Conservation (phyloP, 2,888 invertebrate genomes). For the Heliconius hortense region DNA sequence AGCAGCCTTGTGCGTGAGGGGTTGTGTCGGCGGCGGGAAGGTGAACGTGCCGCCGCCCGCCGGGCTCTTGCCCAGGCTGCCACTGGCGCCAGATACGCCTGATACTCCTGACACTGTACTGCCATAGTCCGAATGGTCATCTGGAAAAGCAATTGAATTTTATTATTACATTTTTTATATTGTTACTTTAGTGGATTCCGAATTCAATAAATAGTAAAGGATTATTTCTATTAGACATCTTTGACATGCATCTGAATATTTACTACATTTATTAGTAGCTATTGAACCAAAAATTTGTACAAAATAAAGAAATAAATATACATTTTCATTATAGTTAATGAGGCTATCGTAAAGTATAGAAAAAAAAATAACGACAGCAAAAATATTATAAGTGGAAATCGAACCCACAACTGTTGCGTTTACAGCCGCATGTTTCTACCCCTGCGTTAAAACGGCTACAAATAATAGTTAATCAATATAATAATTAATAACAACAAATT, state of each 20-base stretch:
- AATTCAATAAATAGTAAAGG: no score
- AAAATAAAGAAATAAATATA: no score
- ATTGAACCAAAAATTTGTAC: no score
- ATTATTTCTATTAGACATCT: no score
- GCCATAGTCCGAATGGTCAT: conserved; percentile 86
- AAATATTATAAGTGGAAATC: neutral
- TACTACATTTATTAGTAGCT: no score
- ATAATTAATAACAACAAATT: neutral
- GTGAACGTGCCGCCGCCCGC: conserved; percentile 86
- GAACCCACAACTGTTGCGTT: no score
- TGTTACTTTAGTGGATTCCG: no score
- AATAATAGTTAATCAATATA: no score
- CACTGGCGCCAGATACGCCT: conserved; percentile 78
- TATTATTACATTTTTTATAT: neutral
- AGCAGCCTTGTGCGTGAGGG: conserved; percentile 88
- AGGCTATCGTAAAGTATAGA: neutral
- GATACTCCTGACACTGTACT: conserved; percentile 84
- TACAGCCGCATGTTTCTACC: no score
- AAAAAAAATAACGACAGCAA: neutral
- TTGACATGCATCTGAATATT: no score
- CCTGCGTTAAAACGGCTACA: no score
- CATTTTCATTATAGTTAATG: neutral
- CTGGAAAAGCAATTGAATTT: conserved; percentile 56
- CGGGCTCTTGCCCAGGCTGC: conserved; percentile 84
- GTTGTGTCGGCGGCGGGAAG: conserved; percentile 87